Evolutionary conservation across 2,113 vertebrate species (phyloP), one percentile per base, ranked within the genome.

Genomic region (Hemichromis elongatus): DNA sequence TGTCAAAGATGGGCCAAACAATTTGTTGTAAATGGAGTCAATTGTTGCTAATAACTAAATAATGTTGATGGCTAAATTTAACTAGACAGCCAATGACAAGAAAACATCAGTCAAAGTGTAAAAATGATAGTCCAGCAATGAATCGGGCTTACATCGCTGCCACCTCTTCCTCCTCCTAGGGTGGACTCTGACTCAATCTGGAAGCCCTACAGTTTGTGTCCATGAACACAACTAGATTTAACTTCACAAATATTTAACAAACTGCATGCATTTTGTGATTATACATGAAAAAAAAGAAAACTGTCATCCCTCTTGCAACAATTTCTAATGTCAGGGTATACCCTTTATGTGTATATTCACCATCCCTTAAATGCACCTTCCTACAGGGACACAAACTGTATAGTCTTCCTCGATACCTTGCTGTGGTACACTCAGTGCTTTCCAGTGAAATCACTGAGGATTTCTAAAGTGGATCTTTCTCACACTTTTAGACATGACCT

Each of bases 251-350:
- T 50, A 50, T 50, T 75, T 50, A 50, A 50, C 10, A 75, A 75
- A 75, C 68, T 50, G 24, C 16, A 8, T 75, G 68, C 42, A 19
- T 75, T 50, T 75, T 50, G 26, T 75, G 24, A 19, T 26, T 28
- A 21, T 75, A 50, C 47, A 1, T 75, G 42, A 30, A 19, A 19
- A 53, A 52, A 30, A 30, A 26, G 6, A 50, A 30, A 30, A 28
- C 45, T 70, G 24, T 14, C 19, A 2, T 50, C 9, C 16, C 24
- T 50, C 28, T 16, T 30, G 45, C 70, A 75, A 33, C 45, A 52
- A 33, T 52, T 45, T 75, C 16, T 75, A 75, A 75, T 75, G 70
- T 52, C 70, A 52, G 70, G 26, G 70, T 75, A 75, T 50, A 33
- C 4, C 70, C 45, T 50, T 33, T 33, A 47, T 33, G 26, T 75